Conservation (phyloP, 2,113 vertebrate genomes). For the Caracal caracal region DNA sequence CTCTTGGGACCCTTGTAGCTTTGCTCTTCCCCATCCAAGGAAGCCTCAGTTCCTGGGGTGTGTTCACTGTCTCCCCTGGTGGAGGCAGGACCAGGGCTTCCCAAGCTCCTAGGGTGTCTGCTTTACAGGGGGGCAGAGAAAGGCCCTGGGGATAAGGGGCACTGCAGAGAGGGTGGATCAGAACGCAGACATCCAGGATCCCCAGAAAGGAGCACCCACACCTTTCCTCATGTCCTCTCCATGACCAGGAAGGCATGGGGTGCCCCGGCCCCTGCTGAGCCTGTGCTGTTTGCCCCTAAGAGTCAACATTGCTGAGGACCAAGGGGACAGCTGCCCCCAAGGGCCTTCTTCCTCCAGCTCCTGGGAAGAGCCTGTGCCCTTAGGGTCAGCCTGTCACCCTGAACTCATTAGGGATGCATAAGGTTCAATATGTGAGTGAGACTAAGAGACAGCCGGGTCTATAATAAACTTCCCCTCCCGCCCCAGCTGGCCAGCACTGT, state of each 20-base stretch:
- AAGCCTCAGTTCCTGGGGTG: background rate
- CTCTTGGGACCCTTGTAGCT: background rate
- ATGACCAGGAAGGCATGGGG: rapidly evolving
- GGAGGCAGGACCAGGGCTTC: background rate
- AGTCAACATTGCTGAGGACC: background rate
- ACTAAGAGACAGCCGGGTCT: background rate
- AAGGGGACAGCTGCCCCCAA: background rate
- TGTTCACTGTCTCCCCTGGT: background rate
- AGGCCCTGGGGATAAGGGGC: background rate
- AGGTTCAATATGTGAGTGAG: constrained; percentile 29
- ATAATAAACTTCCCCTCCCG: background rate
- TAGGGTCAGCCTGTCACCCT: background rate
- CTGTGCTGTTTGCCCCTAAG: background rate
- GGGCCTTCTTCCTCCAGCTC: background rate
- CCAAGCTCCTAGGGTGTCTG: background rate
- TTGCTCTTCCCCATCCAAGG: background rate
- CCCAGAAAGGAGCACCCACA: too few relatives aligned
- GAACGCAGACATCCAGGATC: background rate
- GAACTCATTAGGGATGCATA: constrained; percentile 25
- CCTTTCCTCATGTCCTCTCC: background rate
- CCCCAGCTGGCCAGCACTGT: background rate
- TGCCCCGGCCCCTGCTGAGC: background rate
- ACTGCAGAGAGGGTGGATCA: background rate
- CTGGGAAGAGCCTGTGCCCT: background rate
- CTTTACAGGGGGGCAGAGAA: background rate